Conservation (phyloP, 2,888 invertebrate species). For the Epirrhoe tristata region DNA sequence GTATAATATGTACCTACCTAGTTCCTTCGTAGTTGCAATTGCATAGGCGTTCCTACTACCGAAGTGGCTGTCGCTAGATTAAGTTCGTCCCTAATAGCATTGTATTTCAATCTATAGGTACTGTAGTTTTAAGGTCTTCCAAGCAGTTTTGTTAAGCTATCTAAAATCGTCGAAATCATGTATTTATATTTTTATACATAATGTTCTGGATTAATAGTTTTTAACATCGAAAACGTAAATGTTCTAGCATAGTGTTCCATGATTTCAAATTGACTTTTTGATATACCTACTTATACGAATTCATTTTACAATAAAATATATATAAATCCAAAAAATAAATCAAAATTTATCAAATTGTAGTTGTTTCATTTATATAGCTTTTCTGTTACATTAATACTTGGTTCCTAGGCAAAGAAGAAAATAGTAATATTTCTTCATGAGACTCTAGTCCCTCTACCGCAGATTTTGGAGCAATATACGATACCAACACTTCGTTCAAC, state of each 20-base stretch:
- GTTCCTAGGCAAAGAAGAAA: no score
- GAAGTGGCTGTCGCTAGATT: background rate
- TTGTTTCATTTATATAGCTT: background rate
- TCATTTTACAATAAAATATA: background rate
- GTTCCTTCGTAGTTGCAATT: background rate
- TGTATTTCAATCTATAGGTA: background rate
- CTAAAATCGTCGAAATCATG: background rate
- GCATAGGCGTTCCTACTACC: background rate
- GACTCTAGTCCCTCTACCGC: no score
- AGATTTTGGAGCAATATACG: no score
- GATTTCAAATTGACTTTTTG: background rate
- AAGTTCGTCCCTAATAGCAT: background rate
- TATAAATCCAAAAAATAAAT: background rate
- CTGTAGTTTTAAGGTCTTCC: slow-evolving; percentile 1
- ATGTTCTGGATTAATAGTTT: background rate
- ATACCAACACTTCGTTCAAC: no score
- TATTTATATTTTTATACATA: background rate
- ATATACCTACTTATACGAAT: background rate
- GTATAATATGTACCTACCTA: background rate
- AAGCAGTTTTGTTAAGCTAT: background rate
- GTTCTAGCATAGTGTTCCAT: background rate
- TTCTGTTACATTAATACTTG: no score
- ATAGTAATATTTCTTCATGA: no score
- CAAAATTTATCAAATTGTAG: background rate
- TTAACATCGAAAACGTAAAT: background rate